Base-by-base conservation (phyloP, 2,113 vertebrate species). In the Pangasianodon gigas region DNA sequence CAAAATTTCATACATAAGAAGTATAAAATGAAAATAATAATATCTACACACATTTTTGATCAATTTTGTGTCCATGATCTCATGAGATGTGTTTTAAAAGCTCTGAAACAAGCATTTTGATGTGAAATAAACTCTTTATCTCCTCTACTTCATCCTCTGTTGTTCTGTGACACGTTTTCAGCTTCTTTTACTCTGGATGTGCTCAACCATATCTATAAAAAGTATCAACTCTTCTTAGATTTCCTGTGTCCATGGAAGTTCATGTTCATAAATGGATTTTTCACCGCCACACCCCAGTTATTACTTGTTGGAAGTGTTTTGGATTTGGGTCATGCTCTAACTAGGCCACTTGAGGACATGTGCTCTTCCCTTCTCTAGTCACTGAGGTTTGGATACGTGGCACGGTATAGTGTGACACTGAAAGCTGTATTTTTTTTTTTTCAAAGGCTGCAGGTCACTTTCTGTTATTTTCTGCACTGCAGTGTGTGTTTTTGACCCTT, bases 321-420 rank as follows among this genome's bases (percentile, higher is more conserved):
- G 14, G 54, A 85, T 89, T 58, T 62, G 51, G 88, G 83, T 85
- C 44, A 51, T 32, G 54, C 67, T 85, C 46, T 88, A 84, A 56
- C n/a, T 84, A 65, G 88, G 81, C 82, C 81, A 71, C 88, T 75
- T n/a, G 81, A 85, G 82, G 81, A 75, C 81, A 48, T 60, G 18
- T 2, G 41, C 82, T 54, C 80, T 56, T 69, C 48, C 54, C 21
- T 71, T 11, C 51, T 46, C 46, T 5, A 54, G 58, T 37, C n/a
- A 52, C 48, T 56, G 46, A 67, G 80, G 87, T 52, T 54, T 67
- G 58, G 87, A 6, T 86, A 69, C 11, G 10, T 74, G 46, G 84
- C 62, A 19, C 29, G 2, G 60, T 41, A 6, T 69, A 2, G n/a
- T 29, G 58, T 54, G 77, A 69, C 80, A 51, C 46, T 41, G 75